A percentile compares a stretch with the other conserved stretches of the same genome.
Evolutionary conservation across 2,888 invertebrate genomes (phyloP).

Genomic region (Craniophora ligustri): DNA sequence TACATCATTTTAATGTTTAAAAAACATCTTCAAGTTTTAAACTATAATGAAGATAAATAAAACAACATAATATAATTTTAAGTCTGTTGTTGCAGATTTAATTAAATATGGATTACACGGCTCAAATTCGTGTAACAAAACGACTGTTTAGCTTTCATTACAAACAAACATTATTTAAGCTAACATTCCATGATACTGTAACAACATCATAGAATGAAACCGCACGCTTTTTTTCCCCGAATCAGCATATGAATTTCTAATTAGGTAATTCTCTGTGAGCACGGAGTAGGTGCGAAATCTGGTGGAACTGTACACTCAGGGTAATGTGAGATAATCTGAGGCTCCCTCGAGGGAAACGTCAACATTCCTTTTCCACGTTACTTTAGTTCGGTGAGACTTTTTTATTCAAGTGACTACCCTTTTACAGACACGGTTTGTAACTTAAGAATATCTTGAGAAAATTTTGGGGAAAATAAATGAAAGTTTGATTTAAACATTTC

Average conservation of each 20-base stretch:
- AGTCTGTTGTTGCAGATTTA: too few species aligned
- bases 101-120: background rate
- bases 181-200: background rate
- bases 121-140: background rate
- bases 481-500: background rate
- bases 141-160: background rate
- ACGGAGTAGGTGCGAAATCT: constrained; percentile 41
- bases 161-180: background rate
- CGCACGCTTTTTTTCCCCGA: background rate
- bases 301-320: constrained; percentile 25
- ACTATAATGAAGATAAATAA: too few species aligned
- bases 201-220: background rate
- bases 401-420: constrained; percentile 53
- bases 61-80: too few species aligned
- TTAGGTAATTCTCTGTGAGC: constrained; percentile 19
- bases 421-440: constrained; percentile 24
- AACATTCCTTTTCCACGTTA: constrained; percentile 54
- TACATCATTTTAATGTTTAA: too few species aligned
- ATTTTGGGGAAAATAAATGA: background rate
- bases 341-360: constrained; percentile 54
- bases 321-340: constrained; percentile 50
- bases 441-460: constrained; percentile 29
- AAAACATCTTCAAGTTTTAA: too few species aligned
- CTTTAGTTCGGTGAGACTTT: constrained; percentile 48
- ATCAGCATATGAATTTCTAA: constrained; percentile 26